Evolutionary conservation across 2,888 invertebrate genomes (phyloP).

Genomic region (Endotricha flammealis): DNA sequence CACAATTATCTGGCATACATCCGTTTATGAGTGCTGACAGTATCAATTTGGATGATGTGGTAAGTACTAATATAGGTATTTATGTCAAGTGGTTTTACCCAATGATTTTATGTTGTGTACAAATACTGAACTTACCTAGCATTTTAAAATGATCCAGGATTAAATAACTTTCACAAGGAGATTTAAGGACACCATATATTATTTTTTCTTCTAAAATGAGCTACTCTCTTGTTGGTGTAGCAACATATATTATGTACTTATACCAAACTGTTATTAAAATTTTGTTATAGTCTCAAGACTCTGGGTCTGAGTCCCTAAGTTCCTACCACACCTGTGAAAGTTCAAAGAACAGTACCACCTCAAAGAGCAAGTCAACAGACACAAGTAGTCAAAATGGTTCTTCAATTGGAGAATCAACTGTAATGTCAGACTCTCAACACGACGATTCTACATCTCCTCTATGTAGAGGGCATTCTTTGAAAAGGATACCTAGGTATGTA

Average conservation of each 20-base stretch:
- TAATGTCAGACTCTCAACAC: constrained; percentile 63
- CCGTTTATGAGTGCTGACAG: constrained; percentile 86
- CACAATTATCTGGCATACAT: constrained; percentile 83
- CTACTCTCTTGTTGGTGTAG: no score
- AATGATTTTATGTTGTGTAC: no score
- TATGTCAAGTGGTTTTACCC: no score
- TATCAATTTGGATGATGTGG: constrained; percentile 58
- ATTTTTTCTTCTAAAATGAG: no score
- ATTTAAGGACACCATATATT: no score
- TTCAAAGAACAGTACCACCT: constrained; percentile 57
- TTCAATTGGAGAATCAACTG: constrained; percentile 64
- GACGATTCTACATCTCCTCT: constrained; percentile 77
- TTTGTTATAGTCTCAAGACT: constrained; percentile 56
- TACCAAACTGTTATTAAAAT: no score
- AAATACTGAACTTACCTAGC: no score
- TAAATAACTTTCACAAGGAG: no score
- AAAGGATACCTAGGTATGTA: constrained; percentile 65
- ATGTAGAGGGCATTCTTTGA: constrained; percentile 72
- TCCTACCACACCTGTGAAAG: constrained; percentile 74
- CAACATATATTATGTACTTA: no score
- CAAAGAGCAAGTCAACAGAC: constrained; percentile 62
- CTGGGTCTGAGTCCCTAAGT: constrained; percentile 54
- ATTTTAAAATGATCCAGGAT: no score
- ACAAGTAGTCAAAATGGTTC: constrained; percentile 66
- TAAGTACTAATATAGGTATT: no score